A percentile compares a stretch with the other conserved stretches of the same genome.
These are phyloP conservation scores for Euzetes globulus DNA, from an alignment of 2,888 invertebrate genomes.

Conservation along the genomic window DNA sequence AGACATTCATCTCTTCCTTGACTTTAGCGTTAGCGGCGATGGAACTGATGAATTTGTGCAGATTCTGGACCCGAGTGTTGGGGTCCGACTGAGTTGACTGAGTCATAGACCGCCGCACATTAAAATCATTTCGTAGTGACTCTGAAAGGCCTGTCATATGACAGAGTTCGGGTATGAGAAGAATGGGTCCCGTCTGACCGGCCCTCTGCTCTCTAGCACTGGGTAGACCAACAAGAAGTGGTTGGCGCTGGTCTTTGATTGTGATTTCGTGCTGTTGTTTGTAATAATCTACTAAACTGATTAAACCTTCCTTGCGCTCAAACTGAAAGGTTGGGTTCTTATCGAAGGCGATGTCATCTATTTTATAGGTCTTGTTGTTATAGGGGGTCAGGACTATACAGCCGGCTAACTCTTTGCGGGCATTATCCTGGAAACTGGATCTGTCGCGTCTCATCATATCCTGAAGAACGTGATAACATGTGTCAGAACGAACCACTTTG, in stretches of 20 bases:
- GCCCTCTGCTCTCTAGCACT: conserved; percentile 58
- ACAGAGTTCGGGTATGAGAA: conserved; percentile 40
- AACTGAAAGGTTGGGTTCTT: conserved; percentile 45
- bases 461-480: conserved; percentile 52
- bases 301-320: background rate
- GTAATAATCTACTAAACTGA: conserved; percentile 48
- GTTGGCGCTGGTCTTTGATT: conserved; percentile 62
- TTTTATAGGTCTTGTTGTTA: conserved; percentile 51
- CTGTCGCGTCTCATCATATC: background rate
- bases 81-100: conserved; percentile 37
- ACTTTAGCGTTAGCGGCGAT: conserved; percentile 42
- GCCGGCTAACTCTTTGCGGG: conserved; percentile 45
- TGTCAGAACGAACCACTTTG: conserved; percentile 73
- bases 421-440: conserved; percentile 44
- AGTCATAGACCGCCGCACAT: conserved; percentile 36
- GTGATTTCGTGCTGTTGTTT: conserved; percentile 55
- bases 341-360: conserved; percentile 50
- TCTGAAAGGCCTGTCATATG: conserved; percentile 39
- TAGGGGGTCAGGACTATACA: conserved; percentile 50
- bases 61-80: conserved; percentile 31
- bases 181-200: conserved; percentile 46
- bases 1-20: conserved; percentile 57
- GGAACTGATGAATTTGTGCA: conserved; percentile 35
- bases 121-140: conserved; percentile 31
- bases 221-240: conserved; percentile 64